Conservation (phyloP, 2,797 vertebrate species). For the Falco columbarius region DNA sequence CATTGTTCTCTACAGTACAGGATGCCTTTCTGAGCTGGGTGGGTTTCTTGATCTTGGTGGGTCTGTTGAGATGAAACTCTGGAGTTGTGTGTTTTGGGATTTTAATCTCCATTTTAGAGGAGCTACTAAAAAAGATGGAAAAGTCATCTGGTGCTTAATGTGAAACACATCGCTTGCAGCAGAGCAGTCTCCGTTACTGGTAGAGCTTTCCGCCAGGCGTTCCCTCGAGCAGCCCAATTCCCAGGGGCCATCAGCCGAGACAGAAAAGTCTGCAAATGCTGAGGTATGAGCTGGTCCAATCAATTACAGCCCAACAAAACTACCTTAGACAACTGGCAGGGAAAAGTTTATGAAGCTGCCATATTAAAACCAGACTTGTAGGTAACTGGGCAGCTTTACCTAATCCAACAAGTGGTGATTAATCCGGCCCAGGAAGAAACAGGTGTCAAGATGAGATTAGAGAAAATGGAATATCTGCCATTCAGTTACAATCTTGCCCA, state of each 20-base stretch:
- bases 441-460: neutral
- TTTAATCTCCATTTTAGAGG: neutral
- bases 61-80: neutral
- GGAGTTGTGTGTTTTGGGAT: neutral
- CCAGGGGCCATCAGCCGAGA: neutral
- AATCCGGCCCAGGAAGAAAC: conserved; percentile 14
- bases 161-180: neutral
- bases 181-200: neutral
- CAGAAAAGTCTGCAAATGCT: neutral
- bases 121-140: neutral
- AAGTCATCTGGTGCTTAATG: conserved; percentile 9
- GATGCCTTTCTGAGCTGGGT: neutral
- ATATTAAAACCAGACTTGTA: neutral
- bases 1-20: neutral
- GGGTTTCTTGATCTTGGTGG: neutral
- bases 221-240: neutral
- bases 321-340: neutral
- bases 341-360: neutral
- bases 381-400: neutral
- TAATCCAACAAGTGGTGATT: neutral
- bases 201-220: neutral
- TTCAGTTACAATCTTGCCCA: neutral
- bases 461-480: neutral
- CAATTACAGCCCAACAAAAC: neutral
- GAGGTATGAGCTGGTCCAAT: neutral